Evolutionary conservation across 2,797 vertebrate species (phyloP).

Genomic region (Molossus alvarezi): DNA sequence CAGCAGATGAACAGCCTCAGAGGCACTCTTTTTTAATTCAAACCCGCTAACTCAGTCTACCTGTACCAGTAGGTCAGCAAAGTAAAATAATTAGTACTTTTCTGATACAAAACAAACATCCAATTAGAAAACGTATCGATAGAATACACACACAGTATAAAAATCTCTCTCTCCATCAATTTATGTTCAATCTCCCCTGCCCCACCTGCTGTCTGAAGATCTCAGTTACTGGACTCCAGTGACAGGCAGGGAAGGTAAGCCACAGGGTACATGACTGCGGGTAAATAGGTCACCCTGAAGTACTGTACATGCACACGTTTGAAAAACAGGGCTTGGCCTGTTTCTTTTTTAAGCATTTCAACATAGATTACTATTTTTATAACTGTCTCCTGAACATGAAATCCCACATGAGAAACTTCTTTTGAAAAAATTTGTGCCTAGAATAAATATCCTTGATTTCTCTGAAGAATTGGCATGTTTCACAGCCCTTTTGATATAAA

Average conservation of each 20-base stretch:
- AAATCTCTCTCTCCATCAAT: not conserved
- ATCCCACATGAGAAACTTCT: not conserved
- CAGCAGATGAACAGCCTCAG: not conserved
- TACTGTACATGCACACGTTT: not conserved
- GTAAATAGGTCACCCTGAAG: not conserved
- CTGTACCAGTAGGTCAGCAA: not conserved
- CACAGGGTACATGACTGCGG: not conserved
- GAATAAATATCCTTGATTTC: conserved; percentile 31
- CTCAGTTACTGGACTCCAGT: not conserved
- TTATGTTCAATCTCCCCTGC: not conserved
- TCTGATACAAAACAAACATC: conserved; percentile 15
- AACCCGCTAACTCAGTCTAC: not conserved
- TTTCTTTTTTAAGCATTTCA: not conserved
- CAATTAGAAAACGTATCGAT: not conserved
- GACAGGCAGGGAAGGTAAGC: not conserved
- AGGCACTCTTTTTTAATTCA: not conserved
- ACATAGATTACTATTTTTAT: not conserved
- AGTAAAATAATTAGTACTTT: conserved; percentile 7
- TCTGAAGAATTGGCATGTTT: conserved; percentile 25
- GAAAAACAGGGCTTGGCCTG: not conserved
- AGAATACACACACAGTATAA: not conserved
- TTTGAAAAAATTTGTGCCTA: not conserved
- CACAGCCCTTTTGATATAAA: not conserved
- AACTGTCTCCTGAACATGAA: not conserved
- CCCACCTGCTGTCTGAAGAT: not conserved